Percentiles rank a stretch among this genome's conserved stretches.
Conservation (phyloP, 1,140 invertebrate species). For the Bombus difficillimus region DNA sequence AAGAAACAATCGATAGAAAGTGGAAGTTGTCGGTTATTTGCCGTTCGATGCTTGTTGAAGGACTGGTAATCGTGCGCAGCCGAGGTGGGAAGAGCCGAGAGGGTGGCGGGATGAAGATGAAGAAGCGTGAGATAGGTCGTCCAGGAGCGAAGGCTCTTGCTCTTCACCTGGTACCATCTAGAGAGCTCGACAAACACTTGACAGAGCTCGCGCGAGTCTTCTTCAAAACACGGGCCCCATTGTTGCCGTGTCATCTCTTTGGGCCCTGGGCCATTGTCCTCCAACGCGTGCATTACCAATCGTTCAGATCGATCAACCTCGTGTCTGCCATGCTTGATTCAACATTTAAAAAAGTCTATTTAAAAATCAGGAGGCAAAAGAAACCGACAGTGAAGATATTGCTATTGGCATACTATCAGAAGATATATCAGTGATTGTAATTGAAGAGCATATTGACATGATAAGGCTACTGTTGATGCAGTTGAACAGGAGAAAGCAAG, state of each 20-base stretch:
- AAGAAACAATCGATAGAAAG: constrained; percentile 5
- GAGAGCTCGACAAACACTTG: constrained; percentile 82
- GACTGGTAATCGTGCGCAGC: constrained; percentile 20
- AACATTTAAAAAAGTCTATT: neutral
- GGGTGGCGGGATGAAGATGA: constrained; percentile 59
- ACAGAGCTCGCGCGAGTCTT: constrained; percentile 70
- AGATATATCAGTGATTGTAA: no score
- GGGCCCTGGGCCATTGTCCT: constrained; percentile 64
- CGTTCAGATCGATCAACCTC: constrained; percentile 35
- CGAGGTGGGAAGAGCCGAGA: constrained; percentile 29
- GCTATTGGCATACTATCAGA: no score
- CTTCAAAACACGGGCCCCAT: constrained; percentile 73
- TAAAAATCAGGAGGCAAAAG: neutral
- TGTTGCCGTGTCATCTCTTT: constrained; percentile 79
- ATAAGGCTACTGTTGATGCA: no score
- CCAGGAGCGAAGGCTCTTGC: constrained; percentile 60
- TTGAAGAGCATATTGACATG: no score
- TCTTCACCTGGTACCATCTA: constrained; percentile 71
- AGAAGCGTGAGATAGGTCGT: constrained; percentile 80
- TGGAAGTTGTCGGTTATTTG: neutral
- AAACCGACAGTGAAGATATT: neutral
- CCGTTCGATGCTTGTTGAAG: neutral
- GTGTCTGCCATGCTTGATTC: neutral
- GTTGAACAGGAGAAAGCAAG: no score
- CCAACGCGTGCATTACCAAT: constrained; percentile 42